These are phyloP conservation scores for Camptogramma bilineatum DNA, from an alignment of 2,888 invertebrate species.

Conservation along the genomic window DNA sequence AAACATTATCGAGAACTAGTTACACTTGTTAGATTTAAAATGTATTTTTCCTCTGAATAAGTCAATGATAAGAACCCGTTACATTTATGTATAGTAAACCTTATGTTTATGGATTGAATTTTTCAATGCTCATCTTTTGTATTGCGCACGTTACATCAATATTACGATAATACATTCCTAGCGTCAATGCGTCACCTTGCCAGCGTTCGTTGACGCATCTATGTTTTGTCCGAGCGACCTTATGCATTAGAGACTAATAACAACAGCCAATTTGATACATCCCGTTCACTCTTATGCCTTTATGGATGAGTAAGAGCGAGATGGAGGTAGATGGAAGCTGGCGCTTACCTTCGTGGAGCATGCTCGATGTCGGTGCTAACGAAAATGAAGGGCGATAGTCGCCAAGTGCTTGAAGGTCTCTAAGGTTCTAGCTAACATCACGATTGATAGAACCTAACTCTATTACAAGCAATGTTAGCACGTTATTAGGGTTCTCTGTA, in stretches of 20 bases:
- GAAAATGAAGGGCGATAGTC: conserved; percentile 82
- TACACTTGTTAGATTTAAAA: conserved; percentile 10
- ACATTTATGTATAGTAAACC: conserved; percentile 57
- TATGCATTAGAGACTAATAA: conserved; percentile 75
- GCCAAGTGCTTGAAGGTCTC: conserved; percentile 76
- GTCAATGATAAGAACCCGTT: conserved; percentile 49
- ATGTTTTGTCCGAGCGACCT: conserved; percentile 83
- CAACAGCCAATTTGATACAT: conserved; percentile 70
- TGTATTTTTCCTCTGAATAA: conserved; percentile 31
- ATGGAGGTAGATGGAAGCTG: conserved; percentile 64
- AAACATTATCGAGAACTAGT: background rate
- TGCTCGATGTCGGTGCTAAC: conserved; percentile 80
- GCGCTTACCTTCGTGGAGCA: conserved; percentile 76
- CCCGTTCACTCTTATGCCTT: conserved; percentile 66
- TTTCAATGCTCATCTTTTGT: conserved; percentile 50
- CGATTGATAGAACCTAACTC: conserved; percentile 45
- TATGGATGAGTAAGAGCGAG: conserved; percentile 60
- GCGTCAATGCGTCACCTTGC: conserved; percentile 82
- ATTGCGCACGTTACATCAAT: conserved; percentile 60
- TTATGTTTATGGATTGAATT: conserved; percentile 56
- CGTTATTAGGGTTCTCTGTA: background rate
- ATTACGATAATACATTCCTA: conserved; percentile 81
- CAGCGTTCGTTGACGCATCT: conserved; percentile 83
- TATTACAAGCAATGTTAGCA: background rate
- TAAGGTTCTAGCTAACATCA: conserved; percentile 64